A percentile compares a stretch with the other conserved stretches of the same genome.
These are phyloP conservation scores for Falco columbarius DNA, from an alignment of 2,797 vertebrate species.

Conservation along the genomic window DNA sequence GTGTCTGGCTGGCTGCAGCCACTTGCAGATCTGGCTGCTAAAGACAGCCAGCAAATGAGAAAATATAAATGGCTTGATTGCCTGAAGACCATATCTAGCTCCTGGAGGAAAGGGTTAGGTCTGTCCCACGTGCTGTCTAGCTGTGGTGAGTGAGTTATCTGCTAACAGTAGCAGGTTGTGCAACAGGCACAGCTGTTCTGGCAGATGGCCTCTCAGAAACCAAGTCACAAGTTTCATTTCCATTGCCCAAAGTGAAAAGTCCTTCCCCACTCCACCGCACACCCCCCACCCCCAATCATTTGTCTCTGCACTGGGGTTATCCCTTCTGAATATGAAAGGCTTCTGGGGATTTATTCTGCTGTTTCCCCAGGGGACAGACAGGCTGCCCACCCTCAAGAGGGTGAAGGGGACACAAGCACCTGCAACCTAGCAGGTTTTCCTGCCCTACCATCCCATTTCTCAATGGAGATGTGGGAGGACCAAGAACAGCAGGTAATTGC, in stretches of 20 bases:
- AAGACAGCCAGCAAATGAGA: background rate
- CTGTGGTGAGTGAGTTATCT: constrained; percentile 55
- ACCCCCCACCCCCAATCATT: background rate
- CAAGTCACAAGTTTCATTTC: constrained; percentile 77
- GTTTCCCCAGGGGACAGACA: background rate
- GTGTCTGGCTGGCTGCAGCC: background rate
- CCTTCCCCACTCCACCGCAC: background rate
- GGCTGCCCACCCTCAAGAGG: background rate
- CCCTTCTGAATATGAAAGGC: background rate
- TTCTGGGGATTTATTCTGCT: background rate
- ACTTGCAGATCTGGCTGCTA: background rate
- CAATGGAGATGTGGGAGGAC: rapidly evolving
- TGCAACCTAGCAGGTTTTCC: background rate
- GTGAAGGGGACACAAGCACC: background rate
- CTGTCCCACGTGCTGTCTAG: background rate
- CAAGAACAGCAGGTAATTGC: background rate
- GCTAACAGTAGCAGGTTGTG: constrained; percentile 63
- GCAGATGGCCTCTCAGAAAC: constrained; percentile 67
- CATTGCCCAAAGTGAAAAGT: constrained; percentile 38
- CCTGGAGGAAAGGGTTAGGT: background rate
- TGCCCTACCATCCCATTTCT: background rate
- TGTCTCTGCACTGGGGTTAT: background rate
- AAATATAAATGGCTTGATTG: background rate
- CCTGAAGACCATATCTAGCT: background rate
- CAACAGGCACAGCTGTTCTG: constrained; percentile 54